These are phyloP conservation scores for Metallyticus violacea DNA, from an alignment of 2,888 invertebrate species.

Conservation along the genomic window DNA sequence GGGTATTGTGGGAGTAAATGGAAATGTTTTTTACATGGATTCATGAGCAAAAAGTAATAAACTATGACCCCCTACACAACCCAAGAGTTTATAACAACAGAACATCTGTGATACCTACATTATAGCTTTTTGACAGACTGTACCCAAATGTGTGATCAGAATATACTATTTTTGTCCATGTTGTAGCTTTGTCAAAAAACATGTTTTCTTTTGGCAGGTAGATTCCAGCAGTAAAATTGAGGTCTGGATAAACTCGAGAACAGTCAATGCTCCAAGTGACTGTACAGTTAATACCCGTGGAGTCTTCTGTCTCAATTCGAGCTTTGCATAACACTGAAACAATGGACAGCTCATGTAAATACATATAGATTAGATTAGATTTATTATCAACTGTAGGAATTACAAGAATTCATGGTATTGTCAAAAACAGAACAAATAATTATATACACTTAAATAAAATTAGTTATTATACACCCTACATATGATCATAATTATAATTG, in stretches of 20 bases:
- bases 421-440: too few species aligned
- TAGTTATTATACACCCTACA: too few species aligned
- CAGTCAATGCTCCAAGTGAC: neutral
- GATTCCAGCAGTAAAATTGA: conserved; percentile 1
- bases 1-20: too few species aligned
- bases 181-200: neutral
- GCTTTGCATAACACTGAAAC: conserved; percentile 4
- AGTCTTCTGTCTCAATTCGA: neutral
- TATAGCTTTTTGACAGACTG: neutral
- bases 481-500: too few species aligned
- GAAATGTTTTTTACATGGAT: too few species aligned
- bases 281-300: neutral
- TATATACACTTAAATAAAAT: too few species aligned
- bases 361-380: too few species aligned
- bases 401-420: too few species aligned
- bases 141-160: neutral
- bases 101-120: neutral
- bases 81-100: too few species aligned
- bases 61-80: too few species aligned
- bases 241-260: neutral
- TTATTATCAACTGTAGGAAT: too few species aligned
- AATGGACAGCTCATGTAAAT: neutral
- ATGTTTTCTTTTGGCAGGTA: neutral
- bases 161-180: conserved; percentile 1
- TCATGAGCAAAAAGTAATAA: too few species aligned